Percentiles rank a stretch among this genome's conserved stretches.
phyloP scores from a whole-genome alignment of 1,140 invertebrate genomes.

The Stegodyphus dumicola region DNA sequence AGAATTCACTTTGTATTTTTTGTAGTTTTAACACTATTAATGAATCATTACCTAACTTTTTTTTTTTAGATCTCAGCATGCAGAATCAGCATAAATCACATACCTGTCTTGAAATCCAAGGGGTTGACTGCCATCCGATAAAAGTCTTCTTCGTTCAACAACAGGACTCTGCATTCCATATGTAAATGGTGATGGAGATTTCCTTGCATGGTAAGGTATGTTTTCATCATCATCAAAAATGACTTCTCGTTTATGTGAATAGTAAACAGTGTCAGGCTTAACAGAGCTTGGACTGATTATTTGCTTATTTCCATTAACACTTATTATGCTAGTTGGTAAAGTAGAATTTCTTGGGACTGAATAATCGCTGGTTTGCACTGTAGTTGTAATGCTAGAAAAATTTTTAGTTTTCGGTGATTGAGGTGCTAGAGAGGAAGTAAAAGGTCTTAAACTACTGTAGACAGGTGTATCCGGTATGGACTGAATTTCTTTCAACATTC shows the following conservation, averaged over 20 bases:
- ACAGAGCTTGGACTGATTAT: conserved; percentile 16
- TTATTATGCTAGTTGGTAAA: conserved; percentile 47
- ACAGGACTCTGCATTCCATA: conserved; percentile 70
- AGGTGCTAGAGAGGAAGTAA: conserved; percentile 62
- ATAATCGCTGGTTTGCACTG: conserved; percentile 6
- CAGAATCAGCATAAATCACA: background rate
- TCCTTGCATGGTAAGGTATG: conserved; percentile 83
- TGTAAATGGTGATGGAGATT: conserved; percentile 83
- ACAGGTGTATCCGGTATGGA: conserved; percentile 75
- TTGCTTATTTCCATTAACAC: conserved; percentile 59
- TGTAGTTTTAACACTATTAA: too few relatives aligned
- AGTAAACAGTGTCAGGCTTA: conserved; percentile 11
- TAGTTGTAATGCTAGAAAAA: conserved; percentile 61
- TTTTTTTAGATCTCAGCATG: too few relatives aligned
- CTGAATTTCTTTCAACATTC: conserved; percentile 85
- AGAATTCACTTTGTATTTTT: too few relatives aligned
- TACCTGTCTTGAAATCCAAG: conserved; percentile 26
- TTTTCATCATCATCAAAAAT: conserved; percentile 62
- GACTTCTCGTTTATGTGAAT: conserved; percentile 31
- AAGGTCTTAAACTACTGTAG: conserved; percentile 58
- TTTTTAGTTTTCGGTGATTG: conserved; percentile 62
- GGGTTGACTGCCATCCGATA: conserved; percentile 59
- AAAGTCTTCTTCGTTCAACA: conserved; percentile 67
- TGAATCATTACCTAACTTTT: too few relatives aligned
- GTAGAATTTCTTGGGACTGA: conserved; percentile 7